Evolutionary conservation across 2,888 invertebrate species (phyloP), one percentile per base, ranked within the genome.

Genomic region (Heliconius charithonia): DNA sequence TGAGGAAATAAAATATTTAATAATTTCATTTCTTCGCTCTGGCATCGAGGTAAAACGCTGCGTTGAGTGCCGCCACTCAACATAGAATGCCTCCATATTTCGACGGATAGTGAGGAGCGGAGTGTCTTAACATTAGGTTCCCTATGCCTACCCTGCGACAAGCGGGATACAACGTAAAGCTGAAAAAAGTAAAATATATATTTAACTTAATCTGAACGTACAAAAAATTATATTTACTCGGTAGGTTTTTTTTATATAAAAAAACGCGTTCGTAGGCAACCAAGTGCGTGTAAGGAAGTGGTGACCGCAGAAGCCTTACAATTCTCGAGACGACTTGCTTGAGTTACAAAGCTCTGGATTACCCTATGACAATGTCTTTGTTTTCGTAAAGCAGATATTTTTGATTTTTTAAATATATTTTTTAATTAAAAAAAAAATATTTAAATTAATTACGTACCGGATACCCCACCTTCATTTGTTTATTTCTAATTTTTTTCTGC

Each of bases 301-400:
- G 83, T 83, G 89, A 94, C 94, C 94, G 87, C 94, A 93, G 89
- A 94, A 94, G 93, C 94, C 94, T 85, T 86, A 89, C 88, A 67
- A 78, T 82, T 80, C 78, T 75, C 80, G 83, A 84, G 85, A 86
- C 86, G 84, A 85, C 83, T 85, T 86, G 87, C 78, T 85, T 85
- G 81, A 78, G 82, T 85, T 85, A 84, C 84, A 84, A 83, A 84
- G 83, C 81, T 83, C 73, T 81, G 77, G 81, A 81, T 82, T 82
- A 82, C 83, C 74, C 56, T 63, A 70, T 70, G 77, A 22, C 77
- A 59, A 25, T 67, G 67, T 67, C 78, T 37, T 67, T 74, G 62
- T 74, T 74, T 67, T 65, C 41, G 45, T 74, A 63, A 13, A 25
- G 62, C 62, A 74, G 27, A 74, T 45, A 74, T 45, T 65, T 27